These are phyloP conservation scores for Aphelinus certus DNA, from an alignment of 1,140 invertebrate genomes.

Conservation along the genomic window DNA sequence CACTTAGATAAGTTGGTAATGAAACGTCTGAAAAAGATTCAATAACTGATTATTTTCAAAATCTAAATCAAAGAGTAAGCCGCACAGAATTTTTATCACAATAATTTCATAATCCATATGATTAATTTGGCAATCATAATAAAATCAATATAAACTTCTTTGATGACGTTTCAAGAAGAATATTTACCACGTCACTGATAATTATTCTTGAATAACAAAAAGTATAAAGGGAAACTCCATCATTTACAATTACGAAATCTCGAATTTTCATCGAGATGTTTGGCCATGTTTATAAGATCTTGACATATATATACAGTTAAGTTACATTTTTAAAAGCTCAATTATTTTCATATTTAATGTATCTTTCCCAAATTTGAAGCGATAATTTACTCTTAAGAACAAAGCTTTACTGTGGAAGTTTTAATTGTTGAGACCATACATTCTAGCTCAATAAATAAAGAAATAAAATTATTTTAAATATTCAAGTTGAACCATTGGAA, in stretches of 20 bases:
- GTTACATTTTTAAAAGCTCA: constrained; percentile 22
- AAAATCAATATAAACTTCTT: constrained; percentile 20
- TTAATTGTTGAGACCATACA: constrained; percentile 20
- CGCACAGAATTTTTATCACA: constrained; percentile 33
- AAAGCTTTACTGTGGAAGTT: constrained; percentile 23
- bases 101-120: constrained; percentile 30
- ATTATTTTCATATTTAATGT: constrained; percentile 8
- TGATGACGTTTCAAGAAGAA: constrained; percentile 27
- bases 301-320: constrained; percentile 4
- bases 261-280: constrained; percentile 1
- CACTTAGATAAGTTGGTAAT: constrained; percentile 30
- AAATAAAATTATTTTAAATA: constrained; percentile 8
- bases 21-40: constrained; percentile 30
- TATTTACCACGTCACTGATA: constrained; percentile 11
- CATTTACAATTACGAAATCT: not conserved
- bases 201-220: not conserved
- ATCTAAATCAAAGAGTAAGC: not conserved
- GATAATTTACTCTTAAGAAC: constrained; percentile 15
- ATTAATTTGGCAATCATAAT: constrained; percentile 11
- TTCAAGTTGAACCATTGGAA: constrained; percentile 19
- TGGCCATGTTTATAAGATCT: not conserved
- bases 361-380: constrained; percentile 9
- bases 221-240: too few relatives aligned
- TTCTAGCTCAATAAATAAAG: not conserved
- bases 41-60: constrained; percentile 20